These are phyloP conservation scores for Cylloceria caligata DNA, from an alignment of 2,888 invertebrate genomes.

Conservation along the genomic window DNA sequence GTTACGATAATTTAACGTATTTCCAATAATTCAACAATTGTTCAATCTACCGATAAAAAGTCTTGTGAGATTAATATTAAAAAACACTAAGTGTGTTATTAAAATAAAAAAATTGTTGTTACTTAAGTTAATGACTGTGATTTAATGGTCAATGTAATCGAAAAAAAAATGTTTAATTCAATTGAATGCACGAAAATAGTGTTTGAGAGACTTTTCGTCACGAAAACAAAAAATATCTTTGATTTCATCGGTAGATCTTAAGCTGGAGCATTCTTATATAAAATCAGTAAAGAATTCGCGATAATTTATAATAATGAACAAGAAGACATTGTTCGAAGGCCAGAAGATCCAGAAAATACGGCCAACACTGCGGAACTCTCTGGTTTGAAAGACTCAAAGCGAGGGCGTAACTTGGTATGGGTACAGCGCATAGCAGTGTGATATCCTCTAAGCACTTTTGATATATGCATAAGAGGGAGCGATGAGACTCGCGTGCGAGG, in stretches of 20 bases:
- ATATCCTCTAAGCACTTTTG: slow-evolving; percentile 61
- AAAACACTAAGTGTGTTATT: background rate
- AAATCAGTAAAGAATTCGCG: background rate
- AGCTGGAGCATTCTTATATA: background rate
- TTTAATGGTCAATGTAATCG: too few species aligned
- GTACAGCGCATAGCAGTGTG: slow-evolving; percentile 30
- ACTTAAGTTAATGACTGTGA: background rate
- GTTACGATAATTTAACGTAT: too few species aligned
- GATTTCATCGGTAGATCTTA: background rate
- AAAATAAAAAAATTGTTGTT: background rate
- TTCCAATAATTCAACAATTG: too few species aligned
- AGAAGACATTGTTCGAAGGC: slow-evolving; percentile 27
- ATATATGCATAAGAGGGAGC: slow-evolving; percentile 63
- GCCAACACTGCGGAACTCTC: slow-evolving; percentile 41
- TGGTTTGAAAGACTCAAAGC: slow-evolving; percentile 39
- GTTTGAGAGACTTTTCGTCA: too few species aligned
- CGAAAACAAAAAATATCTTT: too few species aligned
- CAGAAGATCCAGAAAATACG: slow-evolving; percentile 35
- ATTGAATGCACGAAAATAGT: background rate
- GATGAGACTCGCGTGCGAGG: slow-evolving; percentile 35
- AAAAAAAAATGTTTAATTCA: background rate
- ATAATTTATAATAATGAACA: background rate
- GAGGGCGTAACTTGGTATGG: slow-evolving; percentile 43
- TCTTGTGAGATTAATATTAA: too few species aligned
- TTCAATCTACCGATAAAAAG: background rate